phyloP scores from a whole-genome alignment of 2,113 vertebrate genomes.

The Tupaia chinensis region DNA sequence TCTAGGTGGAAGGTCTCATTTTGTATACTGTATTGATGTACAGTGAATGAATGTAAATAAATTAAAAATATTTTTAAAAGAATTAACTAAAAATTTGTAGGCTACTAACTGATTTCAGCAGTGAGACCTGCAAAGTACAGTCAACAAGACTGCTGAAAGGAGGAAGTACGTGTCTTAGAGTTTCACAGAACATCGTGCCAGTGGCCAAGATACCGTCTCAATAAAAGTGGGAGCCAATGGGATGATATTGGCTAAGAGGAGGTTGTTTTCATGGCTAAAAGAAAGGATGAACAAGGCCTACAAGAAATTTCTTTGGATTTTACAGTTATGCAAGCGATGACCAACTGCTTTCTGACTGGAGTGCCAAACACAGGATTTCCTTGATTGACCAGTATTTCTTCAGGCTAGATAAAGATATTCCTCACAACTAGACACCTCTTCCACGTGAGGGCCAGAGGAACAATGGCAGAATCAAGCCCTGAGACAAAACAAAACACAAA shows the following conservation, averaged over 20 bases:
- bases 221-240: background rate
- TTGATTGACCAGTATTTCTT: background rate
- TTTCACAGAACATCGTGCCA: background rate
- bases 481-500: background rate
- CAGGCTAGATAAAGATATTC: background rate
- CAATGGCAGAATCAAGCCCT: background rate
- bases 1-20: too few species aligned
- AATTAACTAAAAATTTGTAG: conserved; percentile 54
- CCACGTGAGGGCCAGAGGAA: background rate
- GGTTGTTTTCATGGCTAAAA: background rate
- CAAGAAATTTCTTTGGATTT: background rate
- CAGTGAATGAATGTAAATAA: too few species aligned
- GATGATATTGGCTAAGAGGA: background rate
- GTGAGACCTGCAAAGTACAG: conserved; percentile 12
- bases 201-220: background rate
- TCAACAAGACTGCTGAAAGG: conserved; percentile 48
- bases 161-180: background rate
- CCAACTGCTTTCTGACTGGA: background rate
- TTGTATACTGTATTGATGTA: too few species aligned
- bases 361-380: background rate
- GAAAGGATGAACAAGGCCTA: background rate
- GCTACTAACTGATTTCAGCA: conserved; percentile 56
- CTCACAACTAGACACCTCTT: background rate
- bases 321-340: background rate
- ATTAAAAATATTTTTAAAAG: too few species aligned